A percentile compares a stretch with the other conserved stretches of the same genome.
These are phyloP conservation scores for Lithophane leautieri DNA, from an alignment of 2,888 invertebrate genomes.

Conservation along the genomic window DNA sequence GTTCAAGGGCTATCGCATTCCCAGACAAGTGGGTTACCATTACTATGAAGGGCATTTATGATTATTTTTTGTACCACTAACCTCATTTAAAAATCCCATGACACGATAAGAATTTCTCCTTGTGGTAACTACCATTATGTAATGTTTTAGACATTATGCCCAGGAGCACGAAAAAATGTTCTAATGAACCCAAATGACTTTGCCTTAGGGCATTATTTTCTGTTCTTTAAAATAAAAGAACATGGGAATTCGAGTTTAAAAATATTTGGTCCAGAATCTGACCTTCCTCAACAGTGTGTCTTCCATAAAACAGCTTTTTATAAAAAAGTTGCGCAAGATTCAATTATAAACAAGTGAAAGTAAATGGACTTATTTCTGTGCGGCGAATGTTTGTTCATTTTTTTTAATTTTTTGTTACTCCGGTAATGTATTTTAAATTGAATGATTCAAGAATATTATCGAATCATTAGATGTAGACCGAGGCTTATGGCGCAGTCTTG, in stretches of 20 bases:
- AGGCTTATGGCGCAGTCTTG: conserved; percentile 32
- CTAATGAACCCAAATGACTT: conserved; percentile 51
- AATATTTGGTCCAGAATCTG: conserved; percentile 50
- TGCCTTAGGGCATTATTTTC: conserved; percentile 10
- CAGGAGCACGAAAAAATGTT: conserved; percentile 59
- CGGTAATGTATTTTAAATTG: conserved; percentile 61
- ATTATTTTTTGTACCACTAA: conserved; percentile 85
- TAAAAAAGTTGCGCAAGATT: conserved; percentile 47
- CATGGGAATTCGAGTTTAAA: conserved; percentile 8
- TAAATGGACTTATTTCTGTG: conserved; percentile 44
- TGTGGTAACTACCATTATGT: conserved; percentile 59
- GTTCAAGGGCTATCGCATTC: conserved; percentile 85
- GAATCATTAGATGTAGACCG: conserved; percentile 21
- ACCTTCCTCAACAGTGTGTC: conserved; percentile 63
- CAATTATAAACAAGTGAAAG: conserved; percentile 61
- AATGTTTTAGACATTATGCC: conserved; percentile 65
- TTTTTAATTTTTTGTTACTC: conserved; percentile 43
- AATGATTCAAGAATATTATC: conserved; percentile 42
- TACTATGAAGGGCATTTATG: conserved; percentile 78
- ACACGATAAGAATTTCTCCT: conserved; percentile 62
- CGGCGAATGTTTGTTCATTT: conserved; percentile 37
- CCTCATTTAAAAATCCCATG: conserved; percentile 74
- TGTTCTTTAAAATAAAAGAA: conserved; percentile 17
- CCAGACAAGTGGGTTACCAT: conserved; percentile 83
- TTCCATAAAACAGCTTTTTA: conserved; percentile 47